phyloP scores from a whole-genome alignment of 2,888 invertebrate genomes.

The Euzetes globulus region DNA sequence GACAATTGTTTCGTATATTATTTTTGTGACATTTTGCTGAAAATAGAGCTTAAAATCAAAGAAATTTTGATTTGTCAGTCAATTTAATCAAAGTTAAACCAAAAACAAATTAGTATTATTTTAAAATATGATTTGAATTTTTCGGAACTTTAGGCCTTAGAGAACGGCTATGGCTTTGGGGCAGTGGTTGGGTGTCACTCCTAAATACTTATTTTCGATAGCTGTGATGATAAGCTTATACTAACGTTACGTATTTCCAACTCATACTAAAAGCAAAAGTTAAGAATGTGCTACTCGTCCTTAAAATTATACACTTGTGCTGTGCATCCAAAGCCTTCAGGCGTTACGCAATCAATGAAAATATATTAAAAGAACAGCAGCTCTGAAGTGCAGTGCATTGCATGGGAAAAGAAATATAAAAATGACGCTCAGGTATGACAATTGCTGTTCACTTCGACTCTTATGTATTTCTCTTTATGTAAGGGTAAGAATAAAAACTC shows the following conservation, averaged over 20 bases:
- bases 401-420: slow-evolving; percentile 22
- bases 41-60: background rate
- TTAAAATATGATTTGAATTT: background rate
- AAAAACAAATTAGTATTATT: background rate
- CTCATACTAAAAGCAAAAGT: slow-evolving; percentile 14
- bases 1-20: too few species aligned
- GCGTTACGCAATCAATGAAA: background rate
- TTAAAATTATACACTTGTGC: slow-evolving; percentile 20
- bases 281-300: slow-evolving; percentile 22
- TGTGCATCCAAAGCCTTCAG: background rate
- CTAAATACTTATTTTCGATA: slow-evolving; percentile 1
- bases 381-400: too few species aligned
- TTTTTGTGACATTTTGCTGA: too few species aligned
- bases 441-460: background rate
- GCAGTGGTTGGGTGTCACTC: slow-evolving; percentile 9
- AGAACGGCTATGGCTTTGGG: background rate
- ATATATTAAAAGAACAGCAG: slow-evolving; percentile 11
- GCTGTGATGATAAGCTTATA: background rate
- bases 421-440: slow-evolving; percentile 5
- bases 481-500: background rate
- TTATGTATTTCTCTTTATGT: background rate
- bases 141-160: background rate
- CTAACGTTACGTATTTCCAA: background rate
- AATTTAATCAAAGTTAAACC: background rate
- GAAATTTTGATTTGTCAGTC: background rate